Evolutionary conservation across 2,113 vertebrate species (phyloP).

Genomic region (Beaufortia kweichowensis): DNA sequence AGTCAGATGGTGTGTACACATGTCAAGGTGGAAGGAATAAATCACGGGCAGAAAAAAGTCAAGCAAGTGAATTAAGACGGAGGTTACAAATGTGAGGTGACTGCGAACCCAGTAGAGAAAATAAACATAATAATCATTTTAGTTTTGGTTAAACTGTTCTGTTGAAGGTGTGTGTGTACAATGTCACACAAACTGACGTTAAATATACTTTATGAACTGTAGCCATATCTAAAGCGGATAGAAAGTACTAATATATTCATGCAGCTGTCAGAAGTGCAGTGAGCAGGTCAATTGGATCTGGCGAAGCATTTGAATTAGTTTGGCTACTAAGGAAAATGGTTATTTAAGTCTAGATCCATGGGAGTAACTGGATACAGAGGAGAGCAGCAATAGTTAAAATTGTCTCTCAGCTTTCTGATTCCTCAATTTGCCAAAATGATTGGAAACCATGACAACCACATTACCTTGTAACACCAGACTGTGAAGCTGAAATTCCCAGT

Average conservation of each 20-base stretch:
- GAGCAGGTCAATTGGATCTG: neutral
- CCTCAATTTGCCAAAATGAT: conserved; percentile 22
- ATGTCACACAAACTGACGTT: neutral
- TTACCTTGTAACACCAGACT: conserved; percentile 14
- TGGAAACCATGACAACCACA: conserved; percentile 26
- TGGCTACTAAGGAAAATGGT: neutral
- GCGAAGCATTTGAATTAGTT: conserved; percentile 12
- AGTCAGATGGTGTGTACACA: conserved; percentile 9
- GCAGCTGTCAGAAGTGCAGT: conserved; percentile 4
- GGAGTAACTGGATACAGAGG: conserved; percentile 6
- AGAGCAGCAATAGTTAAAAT: conserved; percentile 3
- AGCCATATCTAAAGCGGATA: neutral
- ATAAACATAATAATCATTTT: too few species aligned
- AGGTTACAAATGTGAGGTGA: conserved; percentile 13
- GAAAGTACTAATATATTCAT: neutral
- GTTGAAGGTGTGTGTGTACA: neutral
- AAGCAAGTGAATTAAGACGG: neutral
- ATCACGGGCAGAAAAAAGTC: neutral
- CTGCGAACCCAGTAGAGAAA: neutral
- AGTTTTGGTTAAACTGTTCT: too few species aligned
- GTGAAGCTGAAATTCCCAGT: conserved; percentile 31
- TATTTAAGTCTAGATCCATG: neutral
- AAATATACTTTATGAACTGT: neutral
- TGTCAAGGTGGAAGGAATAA: conserved; percentile 27
- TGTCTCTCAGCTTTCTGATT: conserved; percentile 24